phyloP scores from a whole-genome alignment of 2,888 invertebrate species.

The Cancer borealis region DNA sequence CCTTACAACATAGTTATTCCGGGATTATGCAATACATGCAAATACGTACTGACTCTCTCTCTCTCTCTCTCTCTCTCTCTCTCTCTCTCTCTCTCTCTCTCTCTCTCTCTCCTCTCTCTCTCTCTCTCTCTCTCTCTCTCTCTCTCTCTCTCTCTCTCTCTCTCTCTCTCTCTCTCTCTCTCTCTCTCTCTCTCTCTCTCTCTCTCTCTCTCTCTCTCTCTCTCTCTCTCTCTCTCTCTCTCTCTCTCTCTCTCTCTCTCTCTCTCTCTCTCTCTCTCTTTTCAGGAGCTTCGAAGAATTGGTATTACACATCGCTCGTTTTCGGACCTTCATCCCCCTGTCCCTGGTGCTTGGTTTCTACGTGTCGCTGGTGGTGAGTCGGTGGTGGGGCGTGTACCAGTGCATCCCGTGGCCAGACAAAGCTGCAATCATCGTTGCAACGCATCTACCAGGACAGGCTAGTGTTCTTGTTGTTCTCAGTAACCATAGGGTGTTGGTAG shows the following conservation, averaged over 20 bases:
- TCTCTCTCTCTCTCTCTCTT: constrained; percentile 34
- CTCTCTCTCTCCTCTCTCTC: not conserved
- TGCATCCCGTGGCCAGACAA: constrained; percentile 62
- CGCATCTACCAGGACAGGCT: constrained; percentile 52
- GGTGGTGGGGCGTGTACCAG: constrained; percentile 63
- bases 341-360: constrained; percentile 65
- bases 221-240: not conserved
- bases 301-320: constrained; percentile 30
- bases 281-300: constrained; percentile 17
- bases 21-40: not conserved
- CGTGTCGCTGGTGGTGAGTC: constrained; percentile 66
- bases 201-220: not conserved
- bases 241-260: not conserved
- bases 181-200: not conserved
- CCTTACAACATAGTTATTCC: not conserved
- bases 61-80: not conserved
- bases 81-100: not conserved
- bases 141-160: not conserved
- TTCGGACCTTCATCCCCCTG: constrained; percentile 60
- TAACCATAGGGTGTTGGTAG: too few relatives aligned
- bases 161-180: not conserved
- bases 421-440: constrained; percentile 52
- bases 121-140: not conserved
- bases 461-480: not conserved
- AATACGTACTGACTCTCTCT: not conserved